phyloP scores from a whole-genome alignment of 2,113 vertebrate genomes.

The Eretmodus cyanostictus region DNA sequence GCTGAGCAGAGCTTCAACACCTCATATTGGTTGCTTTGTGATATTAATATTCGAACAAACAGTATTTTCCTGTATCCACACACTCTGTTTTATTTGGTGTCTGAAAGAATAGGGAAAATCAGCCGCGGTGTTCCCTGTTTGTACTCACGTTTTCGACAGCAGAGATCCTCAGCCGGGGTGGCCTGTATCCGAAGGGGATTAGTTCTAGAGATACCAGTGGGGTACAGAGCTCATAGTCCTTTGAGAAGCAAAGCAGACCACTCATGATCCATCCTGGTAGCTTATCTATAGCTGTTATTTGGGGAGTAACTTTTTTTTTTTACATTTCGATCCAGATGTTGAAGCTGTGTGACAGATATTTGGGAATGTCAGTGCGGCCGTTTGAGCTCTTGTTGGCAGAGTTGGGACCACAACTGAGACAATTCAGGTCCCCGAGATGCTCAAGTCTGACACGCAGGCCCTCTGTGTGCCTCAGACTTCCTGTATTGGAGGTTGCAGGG shows the following conservation, averaged over 20 bases:
- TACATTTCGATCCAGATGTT: not conserved
- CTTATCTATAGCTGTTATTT: not conserved
- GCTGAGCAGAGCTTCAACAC: conserved; percentile 11
- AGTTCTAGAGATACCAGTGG: not conserved
- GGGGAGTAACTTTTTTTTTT: not conserved
- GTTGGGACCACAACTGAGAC: not conserved
- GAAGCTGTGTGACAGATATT: not conserved
- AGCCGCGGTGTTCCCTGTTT: not conserved
- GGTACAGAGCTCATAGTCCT: not conserved
- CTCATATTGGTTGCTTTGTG: conserved; percentile 13
- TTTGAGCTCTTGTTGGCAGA: not conserved
- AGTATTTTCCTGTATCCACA: not conserved
- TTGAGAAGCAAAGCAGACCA: not conserved
- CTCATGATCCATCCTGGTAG: not conserved
- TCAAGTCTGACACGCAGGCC: not conserved
- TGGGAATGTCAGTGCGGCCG: not conserved
- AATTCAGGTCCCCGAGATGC: not conserved
- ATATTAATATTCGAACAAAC: not conserved
- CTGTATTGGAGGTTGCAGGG: not conserved
- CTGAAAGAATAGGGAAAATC: not conserved
- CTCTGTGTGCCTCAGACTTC: not conserved
- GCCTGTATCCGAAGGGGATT: not conserved
- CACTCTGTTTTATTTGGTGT: not conserved
- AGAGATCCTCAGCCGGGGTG: not conserved
- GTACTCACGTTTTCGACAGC: not conserved